Evolutionary conservation across 1,140 invertebrate genomes (phyloP), one percentile per base, ranked within the genome.

Genomic region (Drosophila neocordata): DNA sequence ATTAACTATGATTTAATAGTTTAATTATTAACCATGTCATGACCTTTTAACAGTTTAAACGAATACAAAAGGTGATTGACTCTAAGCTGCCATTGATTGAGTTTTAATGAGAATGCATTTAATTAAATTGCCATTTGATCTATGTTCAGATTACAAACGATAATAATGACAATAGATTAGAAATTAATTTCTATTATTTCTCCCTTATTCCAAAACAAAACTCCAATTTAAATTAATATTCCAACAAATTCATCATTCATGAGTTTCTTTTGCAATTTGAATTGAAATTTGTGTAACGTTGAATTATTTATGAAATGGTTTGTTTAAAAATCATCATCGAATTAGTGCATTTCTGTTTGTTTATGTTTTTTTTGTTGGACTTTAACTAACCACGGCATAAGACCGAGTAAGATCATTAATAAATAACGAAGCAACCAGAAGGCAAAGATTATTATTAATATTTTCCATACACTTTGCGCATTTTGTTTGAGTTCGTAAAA

Each of bases 401-500:
- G 81, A 77, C 73, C 74, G n/a, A 58, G 51, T 51, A 48, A 12
- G 65, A 51, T 52, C 52, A 52, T 80, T 67, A 70, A 80, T 77
- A 76, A 69, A 77, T 76, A 76, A 60, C 48, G 9, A 41, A 48
- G 53, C 60, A 69, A 56, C 8, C 18, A 55, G 72, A 61, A 41
- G 53, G 59, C 57, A 65, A 73, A 48, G 41, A 48, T 48, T 48
- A 87, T 87, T 87, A 85, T 85, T 87, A 85, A 85, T 88, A 85
- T 85, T 85, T 85, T 85, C 68, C 82, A 85, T 87, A 78, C 65
- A 76, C 66, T 74, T 69, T 76, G 64, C 65, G 82, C 81, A 61
- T 71, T 77, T 61, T 87, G 83, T 85, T 85, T 85, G 78, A 78
- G 74, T 82, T 79, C 83, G 65, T 85, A 65, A 65, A 65, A 85